phyloP scores from a whole-genome alignment of 2,888 invertebrate genomes.

The Lasioglossum vierecki region DNA sequence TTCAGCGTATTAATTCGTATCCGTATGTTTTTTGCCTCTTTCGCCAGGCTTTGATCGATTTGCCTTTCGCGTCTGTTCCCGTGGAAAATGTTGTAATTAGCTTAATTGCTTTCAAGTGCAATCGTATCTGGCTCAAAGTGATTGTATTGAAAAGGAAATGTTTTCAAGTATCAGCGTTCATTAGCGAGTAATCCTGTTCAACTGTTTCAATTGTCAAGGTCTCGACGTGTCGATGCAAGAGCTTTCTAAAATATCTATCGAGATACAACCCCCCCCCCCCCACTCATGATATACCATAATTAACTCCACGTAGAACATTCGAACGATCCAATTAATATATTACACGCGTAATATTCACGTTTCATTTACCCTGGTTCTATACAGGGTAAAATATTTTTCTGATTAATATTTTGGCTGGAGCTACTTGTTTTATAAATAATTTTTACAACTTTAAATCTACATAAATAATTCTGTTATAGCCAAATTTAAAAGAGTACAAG shows the following conservation, averaged over 20 bases:
- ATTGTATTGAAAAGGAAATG: conserved; percentile 1
- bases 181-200: neutral
- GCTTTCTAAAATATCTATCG: neutral
- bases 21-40: neutral
- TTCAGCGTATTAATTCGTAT: neutral
- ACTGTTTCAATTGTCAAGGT: neutral
- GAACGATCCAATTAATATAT: neutral
- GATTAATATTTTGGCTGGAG: too few species aligned
- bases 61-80: conserved; percentile 3
- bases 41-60: neutral
- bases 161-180: conserved; percentile 3
- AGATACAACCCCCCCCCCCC: neutral
- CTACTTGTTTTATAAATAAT: too few species aligned
- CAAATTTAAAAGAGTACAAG: neutral
- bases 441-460: too few species aligned
- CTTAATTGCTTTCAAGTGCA: conserved; percentile 20
- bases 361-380: too few species aligned
- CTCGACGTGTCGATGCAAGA: neutral
- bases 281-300: neutral
- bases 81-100: conserved; percentile 18
- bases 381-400: too few species aligned
- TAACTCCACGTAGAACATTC: neutral
- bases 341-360: too few species aligned
- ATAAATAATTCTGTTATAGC: neutral
- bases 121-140: conserved; percentile 7